A percentile compares a stretch with the other conserved stretches of the same genome.
These are phyloP conservation scores for Raja brachyura DNA, from an alignment of 2,113 vertebrate species.

Conservation along the genomic window DNA sequence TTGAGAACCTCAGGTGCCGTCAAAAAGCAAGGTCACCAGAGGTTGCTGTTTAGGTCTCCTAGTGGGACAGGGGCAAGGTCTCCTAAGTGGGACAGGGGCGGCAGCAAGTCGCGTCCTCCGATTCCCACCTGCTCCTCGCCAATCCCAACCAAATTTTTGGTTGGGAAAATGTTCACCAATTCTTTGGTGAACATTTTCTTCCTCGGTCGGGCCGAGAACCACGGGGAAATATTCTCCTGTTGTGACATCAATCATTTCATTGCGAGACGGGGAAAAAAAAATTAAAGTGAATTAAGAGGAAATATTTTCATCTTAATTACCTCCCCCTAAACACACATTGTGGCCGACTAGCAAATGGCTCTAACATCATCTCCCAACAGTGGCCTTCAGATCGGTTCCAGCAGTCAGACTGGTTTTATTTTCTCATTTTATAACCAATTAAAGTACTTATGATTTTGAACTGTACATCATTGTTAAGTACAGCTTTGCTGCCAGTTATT, in stretches of 20 bases:
- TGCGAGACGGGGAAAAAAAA: not conserved
- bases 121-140: not conserved
- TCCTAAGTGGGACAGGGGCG: no score
- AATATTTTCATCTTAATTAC: slow-evolving; percentile 12
- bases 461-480: slow-evolving; percentile 33
- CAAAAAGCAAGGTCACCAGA: no score
- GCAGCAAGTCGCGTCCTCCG: not conserved
- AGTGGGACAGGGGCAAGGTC: no score
- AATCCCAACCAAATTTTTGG: not conserved
- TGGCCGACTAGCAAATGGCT: not conserved
- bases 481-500: slow-evolving; percentile 34
- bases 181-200: not conserved
- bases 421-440: slow-evolving; percentile 35
- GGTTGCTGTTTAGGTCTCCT: no score
- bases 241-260: not conserved
- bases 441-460: slow-evolving; percentile 33
- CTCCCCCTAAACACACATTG: slow-evolving; percentile 1
- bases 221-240: not conserved
- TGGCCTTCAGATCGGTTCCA: not conserved
- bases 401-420: slow-evolving; percentile 22
- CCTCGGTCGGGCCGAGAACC: not conserved
- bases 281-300: not conserved
- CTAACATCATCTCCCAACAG: slow-evolving; percentile 15
- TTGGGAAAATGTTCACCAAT: no score
- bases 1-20: no score